Evolutionary conservation across 2,113 vertebrate genomes (phyloP).

Genomic region (Prietella phreatophila): DNA sequence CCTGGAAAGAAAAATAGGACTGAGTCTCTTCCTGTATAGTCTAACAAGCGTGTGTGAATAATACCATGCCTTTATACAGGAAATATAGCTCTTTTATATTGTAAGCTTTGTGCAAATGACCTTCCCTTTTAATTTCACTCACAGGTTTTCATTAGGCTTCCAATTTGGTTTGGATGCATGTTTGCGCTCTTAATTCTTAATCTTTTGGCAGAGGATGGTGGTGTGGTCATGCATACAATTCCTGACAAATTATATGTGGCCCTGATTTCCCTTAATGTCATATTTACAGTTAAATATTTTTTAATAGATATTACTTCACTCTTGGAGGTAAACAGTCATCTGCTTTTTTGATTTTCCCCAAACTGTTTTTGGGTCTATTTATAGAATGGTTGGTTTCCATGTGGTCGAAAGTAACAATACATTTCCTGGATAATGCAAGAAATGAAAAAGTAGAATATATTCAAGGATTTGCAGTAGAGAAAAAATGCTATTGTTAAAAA

Average conservation of each 20-base stretch:
- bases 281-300: neutral
- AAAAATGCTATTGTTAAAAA: neutral
- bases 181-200: neutral
- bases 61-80: neutral
- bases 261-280: neutral
- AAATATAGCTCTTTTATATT: neutral
- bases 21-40: neutral
- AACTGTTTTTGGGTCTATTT: neutral
- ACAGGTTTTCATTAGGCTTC: neutral
- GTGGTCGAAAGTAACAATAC: neutral
- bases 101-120: neutral
- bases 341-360: neutral
- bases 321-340: neutral
- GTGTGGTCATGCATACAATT: neutral
- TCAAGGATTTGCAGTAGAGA: neutral
- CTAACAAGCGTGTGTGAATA: neutral
- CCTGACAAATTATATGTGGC: neutral
- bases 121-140: neutral
- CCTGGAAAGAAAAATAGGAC: neutral
- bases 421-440: neutral
- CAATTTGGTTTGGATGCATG: neutral
- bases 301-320: neutral
- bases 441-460: too few species aligned
- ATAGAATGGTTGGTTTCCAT: neutral
- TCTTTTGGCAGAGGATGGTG: neutral